Base-by-base conservation (phyloP, 92 coral and sea anemone genomes). In the Phenganax subtilis region DNA sequence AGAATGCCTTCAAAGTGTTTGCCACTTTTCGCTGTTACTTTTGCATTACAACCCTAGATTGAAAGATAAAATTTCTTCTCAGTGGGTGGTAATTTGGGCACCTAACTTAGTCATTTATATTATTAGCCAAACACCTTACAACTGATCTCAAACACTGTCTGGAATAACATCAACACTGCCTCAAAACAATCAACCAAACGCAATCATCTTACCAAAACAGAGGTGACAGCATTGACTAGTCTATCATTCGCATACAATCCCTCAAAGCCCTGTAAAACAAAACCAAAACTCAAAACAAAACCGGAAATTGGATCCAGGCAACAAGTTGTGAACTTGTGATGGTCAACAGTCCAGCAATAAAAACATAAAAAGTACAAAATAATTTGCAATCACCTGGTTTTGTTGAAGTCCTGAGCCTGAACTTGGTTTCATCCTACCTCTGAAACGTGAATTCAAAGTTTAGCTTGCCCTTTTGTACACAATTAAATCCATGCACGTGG, bases 1-100 rank as follows among this genome's bases (percentile, higher is more conserved):
- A 79, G 63, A n/a, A 79, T 73, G 52, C 83, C 83, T 79, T 79
- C 83, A 64, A 79, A 79, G 17, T 62, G 72, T 54, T 79, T 79
- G 27, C 83, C 83, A 65, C 57, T 63, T 17, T 63, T 65, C 28
- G n/a, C 74, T 31, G 73, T 63, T 51, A 79, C 74, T 30, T 28
- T 51, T 10, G 61, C 83, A 79, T 7, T 53, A 54, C 74, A 79
- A 0, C 83, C 83, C 83, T 79, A 29, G 1, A 30, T 9, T 28
- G 53, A 28, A 68, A 29, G 16, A 30, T 37, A 37, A 37, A 37
- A 37, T 37, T 37, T 37, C 47, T 5, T 5, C 47, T 37, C 47
- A 37, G 47, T 37, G 47, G 47, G 47, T 37, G 47, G 47, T 37
- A 37, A 37, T 37, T 37, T 37, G 47, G 47, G 47, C 47, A 37